Base-by-base conservation (phyloP, 1,140 invertebrate species). In the Drosophila auraria region DNA sequence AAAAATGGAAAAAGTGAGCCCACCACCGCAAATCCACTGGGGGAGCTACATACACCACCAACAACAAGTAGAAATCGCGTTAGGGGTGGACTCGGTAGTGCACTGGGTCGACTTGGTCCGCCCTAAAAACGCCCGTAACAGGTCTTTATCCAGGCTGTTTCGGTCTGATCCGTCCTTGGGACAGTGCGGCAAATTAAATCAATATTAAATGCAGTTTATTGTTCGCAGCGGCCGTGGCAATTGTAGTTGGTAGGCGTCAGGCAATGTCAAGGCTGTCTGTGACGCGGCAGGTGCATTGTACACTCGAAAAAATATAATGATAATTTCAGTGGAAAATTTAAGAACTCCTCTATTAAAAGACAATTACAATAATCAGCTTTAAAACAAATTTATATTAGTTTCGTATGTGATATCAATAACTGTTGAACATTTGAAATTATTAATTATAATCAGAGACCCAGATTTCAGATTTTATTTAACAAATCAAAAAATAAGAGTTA, bases 141-240 rank as follows among this genome's bases (percentile, higher is more conserved):
- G 44, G 53, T 63, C 57, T 42, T 50, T 56, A 44, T 15, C 17
- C 62, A 33, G 27, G 23, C n/a, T 36, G 42, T 45, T 65, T 63
- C 12, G 20, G 27, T 12, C 20, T 20, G 23, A 40, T 30, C 62
- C 56, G 45, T 50, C 54, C 70, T 53, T 51, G 49, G 45, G 47
- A 42, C 17, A 66, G 47, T 87, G 80, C 68, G 63, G 63, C 30
- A 70, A 80, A 80, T 80, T 80, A 69, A 87, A 87, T 87, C 83
- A 87, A 87, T 87, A 86, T 83, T 87, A 73, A 82, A 70, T 80
- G 65, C 83, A 87, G 53, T 65, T 79, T 63, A 23, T 25, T 23
- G 42, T 60, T 65, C 45, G 33, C 42, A 65, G 44, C 53, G 56
- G 50, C 75, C 61, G 68, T 59, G 50, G 62, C 9, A 57, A 20